Evolutionary conservation across 2,797 vertebrate species (phyloP), one percentile per base, ranked within the genome.

Genomic region (Clamator glandarius): DNA sequence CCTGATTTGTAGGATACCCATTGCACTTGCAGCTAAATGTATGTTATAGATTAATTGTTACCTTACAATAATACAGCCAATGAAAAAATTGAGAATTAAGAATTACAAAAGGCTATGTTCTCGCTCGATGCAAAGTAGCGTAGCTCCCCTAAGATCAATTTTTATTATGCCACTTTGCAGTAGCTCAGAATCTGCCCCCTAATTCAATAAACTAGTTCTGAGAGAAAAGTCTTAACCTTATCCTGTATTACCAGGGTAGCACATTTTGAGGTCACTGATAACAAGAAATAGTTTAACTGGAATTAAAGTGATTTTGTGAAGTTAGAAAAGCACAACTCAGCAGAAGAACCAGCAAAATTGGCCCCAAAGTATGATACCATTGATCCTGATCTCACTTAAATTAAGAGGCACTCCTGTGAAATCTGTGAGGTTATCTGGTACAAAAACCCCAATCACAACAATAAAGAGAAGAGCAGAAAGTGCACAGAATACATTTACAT

Each of bases 261-360:
- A 84, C 58, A 68, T 92, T 93, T 15, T 83, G 76, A 95, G 90
- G 94, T 87, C 92, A 78, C 69, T 78, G 89, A 92, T 95, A 91
- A 94, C 76, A 66, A 16, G 19, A 84, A 92, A 66, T 36, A 86
- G 73, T 93, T 94, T 95, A 95, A 93, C 87, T 76, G 62, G 84
- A 95, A 94, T 94, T 94, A 84, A 95, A 95, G 50, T 33, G 39
- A 81, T 94, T 95, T 78, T 41, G 61, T 90, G 59, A 74, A 92
- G 79, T 93, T 83, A 93, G 44, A 66, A 91, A 87, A 84, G 90
- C 87, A 81, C 67, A 63, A 54, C 73, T 87, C 87, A 81, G 84
- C 76, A 91, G 79, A 95, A 61, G 79, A 94, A 81, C 64, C 41
- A 91, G 66, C 13, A 89, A 96, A 88, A 86, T 23, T 57, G 55